Conservation (phyloP, 2,888 invertebrate genomes). For the Priocnemis perturbator region DNA sequence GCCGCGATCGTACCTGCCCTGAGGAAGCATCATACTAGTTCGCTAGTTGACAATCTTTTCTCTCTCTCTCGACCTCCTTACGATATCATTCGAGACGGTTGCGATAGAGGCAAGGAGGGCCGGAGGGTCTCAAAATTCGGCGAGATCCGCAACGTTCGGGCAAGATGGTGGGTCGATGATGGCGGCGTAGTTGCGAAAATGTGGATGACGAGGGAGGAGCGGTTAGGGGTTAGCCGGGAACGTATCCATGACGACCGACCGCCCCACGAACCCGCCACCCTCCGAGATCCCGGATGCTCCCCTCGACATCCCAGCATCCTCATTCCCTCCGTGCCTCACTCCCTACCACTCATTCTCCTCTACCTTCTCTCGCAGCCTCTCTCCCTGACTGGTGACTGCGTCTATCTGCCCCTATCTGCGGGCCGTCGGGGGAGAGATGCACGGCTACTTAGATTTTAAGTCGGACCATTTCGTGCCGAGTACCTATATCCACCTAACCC, state of each 20-base stretch:
- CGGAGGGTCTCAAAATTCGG: conserved; percentile 49
- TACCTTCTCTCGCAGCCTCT: conserved; percentile 6
- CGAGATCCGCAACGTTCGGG: conserved; percentile 46
- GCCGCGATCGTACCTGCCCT: no score
- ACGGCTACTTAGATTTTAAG: conserved; percentile 60
- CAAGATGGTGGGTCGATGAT: conserved; percentile 76
- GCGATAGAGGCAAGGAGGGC: neutral
- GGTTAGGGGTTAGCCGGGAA: conserved; percentile 71
- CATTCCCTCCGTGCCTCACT: conserved; percentile 20
- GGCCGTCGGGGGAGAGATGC: conserved; percentile 43
- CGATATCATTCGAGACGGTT: no score
- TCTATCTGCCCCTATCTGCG: conserved; percentile 56
- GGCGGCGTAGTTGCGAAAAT: conserved; percentile 68
- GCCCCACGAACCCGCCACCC: conserved; percentile 68
- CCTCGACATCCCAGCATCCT: conserved; percentile 61
- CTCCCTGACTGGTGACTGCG: conserved; percentile 25
- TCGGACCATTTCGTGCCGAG: conserved; percentile 46
- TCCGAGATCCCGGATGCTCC: conserved; percentile 70
- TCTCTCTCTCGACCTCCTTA: no score
- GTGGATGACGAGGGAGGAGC: conserved; percentile 62
- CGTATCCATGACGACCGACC: conserved; percentile 75
- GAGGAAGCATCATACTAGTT: no score
- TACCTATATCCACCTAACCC: conserved; percentile 30
- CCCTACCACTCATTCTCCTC: conserved; percentile 8
- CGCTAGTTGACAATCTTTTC: neutral